Evolutionary conservation across 2,888 invertebrate species (phyloP).

Genomic region (Eupithecia insigniata): DNA sequence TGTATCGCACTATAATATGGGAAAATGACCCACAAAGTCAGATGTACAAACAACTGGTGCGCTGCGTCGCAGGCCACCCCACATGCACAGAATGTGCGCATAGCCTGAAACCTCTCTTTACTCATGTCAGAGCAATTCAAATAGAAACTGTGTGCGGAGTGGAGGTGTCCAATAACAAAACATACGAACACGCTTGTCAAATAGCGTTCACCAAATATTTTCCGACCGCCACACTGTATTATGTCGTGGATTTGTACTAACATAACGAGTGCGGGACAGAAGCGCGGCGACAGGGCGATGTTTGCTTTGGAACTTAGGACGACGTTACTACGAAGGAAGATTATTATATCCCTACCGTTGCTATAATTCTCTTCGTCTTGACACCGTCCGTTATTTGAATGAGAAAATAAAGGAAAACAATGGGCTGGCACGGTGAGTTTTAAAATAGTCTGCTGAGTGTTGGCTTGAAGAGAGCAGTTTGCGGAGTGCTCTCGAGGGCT

Average conservation of each 20-base stretch:
- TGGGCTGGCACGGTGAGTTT: slow-evolving; percentile 56
- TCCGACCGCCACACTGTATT: slow-evolving; percentile 73
- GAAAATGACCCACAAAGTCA: slow-evolving; percentile 43
- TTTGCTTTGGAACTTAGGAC: slow-evolving; percentile 71
- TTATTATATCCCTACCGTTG: slow-evolving; percentile 34
- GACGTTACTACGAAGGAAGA: slow-evolving; percentile 33
- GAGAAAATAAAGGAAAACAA: slow-evolving; percentile 60
- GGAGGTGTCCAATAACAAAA: slow-evolving; percentile 81
- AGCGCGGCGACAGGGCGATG: slow-evolving; percentile 61
- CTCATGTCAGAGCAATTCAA: slow-evolving; percentile 69
- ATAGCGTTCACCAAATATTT: slow-evolving; percentile 80
- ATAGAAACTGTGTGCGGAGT: slow-evolving; percentile 74
- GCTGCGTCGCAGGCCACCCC: slow-evolving; percentile 51
- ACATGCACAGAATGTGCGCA: slow-evolving; percentile 17
- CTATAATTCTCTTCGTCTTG: slow-evolving; percentile 35
- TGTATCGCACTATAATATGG: slow-evolving; percentile 42
- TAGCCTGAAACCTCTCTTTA: slow-evolving; percentile 60
- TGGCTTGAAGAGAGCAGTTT: slow-evolving; percentile 74
- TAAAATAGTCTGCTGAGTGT: slow-evolving; percentile 67
- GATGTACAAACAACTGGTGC: slow-evolving; percentile 62
- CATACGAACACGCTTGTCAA: slow-evolving; percentile 81
- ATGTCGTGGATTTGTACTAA: slow-evolving; percentile 77
- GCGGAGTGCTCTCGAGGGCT: slow-evolving; percentile 67
- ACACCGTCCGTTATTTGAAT: slow-evolving; percentile 45
- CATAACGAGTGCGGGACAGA: slow-evolving; percentile 66